Conservation (phyloP, 2,888 invertebrate species). For the Euproctis similis region DNA sequence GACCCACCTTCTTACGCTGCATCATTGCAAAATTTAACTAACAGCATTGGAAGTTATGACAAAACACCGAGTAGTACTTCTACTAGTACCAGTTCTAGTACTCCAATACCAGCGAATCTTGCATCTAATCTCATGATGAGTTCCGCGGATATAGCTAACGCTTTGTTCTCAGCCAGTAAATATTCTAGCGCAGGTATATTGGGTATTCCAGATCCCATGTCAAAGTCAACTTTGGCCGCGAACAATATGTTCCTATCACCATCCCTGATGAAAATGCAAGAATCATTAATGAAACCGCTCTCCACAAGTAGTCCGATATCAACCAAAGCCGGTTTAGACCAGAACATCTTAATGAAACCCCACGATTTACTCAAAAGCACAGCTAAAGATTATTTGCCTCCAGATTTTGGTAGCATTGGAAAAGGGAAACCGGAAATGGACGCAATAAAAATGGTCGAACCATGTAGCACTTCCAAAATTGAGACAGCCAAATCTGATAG, state of each 20-base stretch:
- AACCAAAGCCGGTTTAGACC: constrained; percentile 60
- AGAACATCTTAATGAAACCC: constrained; percentile 60
- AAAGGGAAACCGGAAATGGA: constrained; percentile 69
- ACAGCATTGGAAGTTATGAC: constrained; percentile 56
- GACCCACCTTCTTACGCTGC: constrained; percentile 68
- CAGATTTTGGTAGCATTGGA: constrained; percentile 72
- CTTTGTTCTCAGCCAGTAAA: constrained; percentile 80
- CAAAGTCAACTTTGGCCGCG: constrained; percentile 83
- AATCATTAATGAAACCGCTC: constrained; percentile 76
- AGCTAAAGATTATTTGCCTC: constrained; percentile 67
- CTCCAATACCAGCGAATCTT: constrained; percentile 70
- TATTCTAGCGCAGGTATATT: constrained; percentile 78
- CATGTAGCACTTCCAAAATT: constrained; percentile 64
- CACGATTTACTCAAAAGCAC: constrained; percentile 56
- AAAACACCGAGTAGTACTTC: constrained; percentile 67
- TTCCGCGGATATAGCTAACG: constrained; percentile 79
- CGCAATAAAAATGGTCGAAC: constrained; percentile 56
- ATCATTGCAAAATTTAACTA: constrained; percentile 60
- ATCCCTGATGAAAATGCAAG: constrained; percentile 83
- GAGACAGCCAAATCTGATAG: constrained; percentile 56
- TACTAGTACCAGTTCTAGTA: constrained; percentile 62
- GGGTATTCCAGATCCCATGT: constrained; percentile 84
- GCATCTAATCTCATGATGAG: constrained; percentile 79
- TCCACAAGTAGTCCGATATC: constrained; percentile 75
- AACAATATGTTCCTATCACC: constrained; percentile 88